These are phyloP conservation scores for Syrphus vitripennis DNA, from an alignment of 2,888 invertebrate genomes.

Conservation along the genomic window DNA sequence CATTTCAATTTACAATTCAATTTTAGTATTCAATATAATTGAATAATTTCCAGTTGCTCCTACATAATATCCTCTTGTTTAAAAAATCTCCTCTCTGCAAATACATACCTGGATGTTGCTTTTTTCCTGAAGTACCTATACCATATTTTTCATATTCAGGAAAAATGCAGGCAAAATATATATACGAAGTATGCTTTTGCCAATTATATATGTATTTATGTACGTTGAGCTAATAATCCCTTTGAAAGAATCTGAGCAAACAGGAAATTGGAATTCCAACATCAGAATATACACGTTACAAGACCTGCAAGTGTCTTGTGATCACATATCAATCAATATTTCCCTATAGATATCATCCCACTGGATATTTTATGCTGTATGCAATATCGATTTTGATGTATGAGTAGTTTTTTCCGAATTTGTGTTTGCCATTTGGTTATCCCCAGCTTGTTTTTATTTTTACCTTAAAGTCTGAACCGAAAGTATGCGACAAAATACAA, in stretches of 20 bases:
- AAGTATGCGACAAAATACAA: background rate
- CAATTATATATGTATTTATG: background rate
- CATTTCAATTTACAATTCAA: no score
- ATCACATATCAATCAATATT: constrained; percentile 1
- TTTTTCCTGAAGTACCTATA: no score
- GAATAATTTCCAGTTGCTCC: no score
- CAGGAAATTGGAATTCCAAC: background rate
- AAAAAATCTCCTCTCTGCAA: no score
- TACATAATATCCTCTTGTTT: no score
- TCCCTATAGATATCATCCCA: background rate
- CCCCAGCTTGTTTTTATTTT: background rate
- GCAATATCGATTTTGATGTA: background rate
- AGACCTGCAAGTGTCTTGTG: background rate
- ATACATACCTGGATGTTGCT: no score
- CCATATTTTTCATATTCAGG: background rate
- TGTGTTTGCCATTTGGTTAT: background rate
- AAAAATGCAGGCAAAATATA: background rate
- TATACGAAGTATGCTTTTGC: background rate
- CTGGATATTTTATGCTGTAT: background rate
- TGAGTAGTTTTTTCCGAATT: background rate
- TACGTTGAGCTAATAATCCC: background rate
- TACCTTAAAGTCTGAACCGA: background rate
- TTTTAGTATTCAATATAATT: no score
- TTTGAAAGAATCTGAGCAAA: background rate
- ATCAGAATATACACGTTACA: background rate